Base-by-base conservation (phyloP, 2,888 invertebrate species). In the Gari tellinella region DNA sequence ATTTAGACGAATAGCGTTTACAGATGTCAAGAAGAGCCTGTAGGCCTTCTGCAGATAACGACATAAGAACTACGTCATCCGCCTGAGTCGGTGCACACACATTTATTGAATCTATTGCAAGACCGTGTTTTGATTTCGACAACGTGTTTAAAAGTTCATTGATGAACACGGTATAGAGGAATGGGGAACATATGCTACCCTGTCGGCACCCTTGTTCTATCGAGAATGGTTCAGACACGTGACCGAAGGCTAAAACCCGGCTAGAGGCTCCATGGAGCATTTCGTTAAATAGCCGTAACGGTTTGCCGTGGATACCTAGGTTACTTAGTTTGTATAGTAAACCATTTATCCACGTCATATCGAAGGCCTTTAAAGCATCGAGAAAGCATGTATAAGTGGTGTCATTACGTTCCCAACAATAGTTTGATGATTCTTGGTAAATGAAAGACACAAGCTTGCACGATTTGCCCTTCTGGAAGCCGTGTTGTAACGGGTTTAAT, bases 11-110 rank as follows among this genome's bases (percentile, higher is more conserved):
- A 17, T 60, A 67, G 14, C 31, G 15, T 15, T 43, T 31, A 31
- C 53, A 52, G 8, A 43, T 53, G 5, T 53, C n/a, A 12, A 63
- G 7, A 12, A 63, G 53, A 21, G 43, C 46, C 3, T 53, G 19
- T 26, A 53, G 17, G 17, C 45, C 53, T 19, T 15, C 21, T 17
- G 37, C 25, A 3, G 55, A 45, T 17, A 63, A n/a, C 15, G 63
- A 43, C 15, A 62, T 19, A 14, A 53, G 46, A 3, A 55, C 41
- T 2, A 63, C 19, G 26, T 63, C 63, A 21, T 63, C 63, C 2
- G 63, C 63, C 21, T 63, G 53, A 1, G 63, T 63, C 31, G 53
- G 55, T n/a, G 63, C 52, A 40, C 40, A 17, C 12, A 56, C 25
- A 19, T 25, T 21, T 1, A 48, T 25, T 10, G 21, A 25, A 14